Evolutionary conservation across 2,113 vertebrate species (phyloP).

Genomic region (mouse (Mus musculus)): GRCm39 chr3:158536001-158536500

Average conservation of each 20-base stretch:
- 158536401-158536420: no score
- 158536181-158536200: neutral
- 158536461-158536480: neutral
- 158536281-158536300: neutral
- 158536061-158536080: neutral
- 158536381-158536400: neutral
- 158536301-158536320: neutral
- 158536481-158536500: neutral
- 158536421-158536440: neutral
- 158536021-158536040: neutral
- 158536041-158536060: neutral
- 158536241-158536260: neutral
- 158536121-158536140: neutral
- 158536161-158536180: neutral
- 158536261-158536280: neutral
- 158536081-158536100: neutral
- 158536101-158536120: no score
- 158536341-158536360: no score
- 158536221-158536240: neutral
- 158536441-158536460: neutral
- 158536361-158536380: neutral
- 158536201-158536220: neutral
- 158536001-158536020: neutral
- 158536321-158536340: neutral
- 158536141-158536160: neutral